Evolutionary conservation across 2,797 vertebrate genomes (phyloP), one percentile per base, ranked within the genome.

Genomic region (Fistularia tabacaria): DNA sequence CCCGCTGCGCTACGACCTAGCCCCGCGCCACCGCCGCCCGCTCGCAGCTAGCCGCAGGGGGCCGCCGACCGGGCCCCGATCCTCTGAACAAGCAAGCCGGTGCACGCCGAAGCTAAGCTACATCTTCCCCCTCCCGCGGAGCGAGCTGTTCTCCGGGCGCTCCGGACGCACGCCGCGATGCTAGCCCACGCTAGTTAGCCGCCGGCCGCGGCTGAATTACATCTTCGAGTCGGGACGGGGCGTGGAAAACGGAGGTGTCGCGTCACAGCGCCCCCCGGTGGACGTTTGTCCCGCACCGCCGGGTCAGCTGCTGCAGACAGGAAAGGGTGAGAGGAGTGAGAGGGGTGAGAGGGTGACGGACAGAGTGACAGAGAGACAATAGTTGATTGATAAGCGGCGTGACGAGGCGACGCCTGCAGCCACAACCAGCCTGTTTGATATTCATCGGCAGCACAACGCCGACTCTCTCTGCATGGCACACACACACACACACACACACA

Each of bases 1-100:
- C 84, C 87, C 11, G 87, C 85, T 82, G 59, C 52, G 39, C 54
- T 53, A 43, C 65, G 71, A 60, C 49, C 66, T 59, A 80, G 49
- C 48, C 54, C 68, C 12, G 25, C 59, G 77, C 83, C 84, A 84
- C 81, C 36, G 73, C 67, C 69, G 46, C 52, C 47, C 3, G 51
- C 64, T 69, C 3, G 8, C 60, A 7, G 25, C 40, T 46, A 61
- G 11, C 58, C 14, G 58, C n/a, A n/a, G n/a, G n/a, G n/a, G n/a
- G 46, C 46, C 0, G 66, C 60, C 68, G 73, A 76, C 84, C 48
- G 25, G 25, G 46, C 48, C 0, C 64, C 60, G 68, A 75, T 76
- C 84, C 48, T 43, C 67, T 57, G 10, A 58, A 57, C 6, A 25
- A 9, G 13, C 8, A 13, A 54, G 38, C 39, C 36, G 9, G 25